Evolutionary conservation across 2,113 vertebrate species (phyloP).

Genomic region (Setophaga coronata): DNA sequence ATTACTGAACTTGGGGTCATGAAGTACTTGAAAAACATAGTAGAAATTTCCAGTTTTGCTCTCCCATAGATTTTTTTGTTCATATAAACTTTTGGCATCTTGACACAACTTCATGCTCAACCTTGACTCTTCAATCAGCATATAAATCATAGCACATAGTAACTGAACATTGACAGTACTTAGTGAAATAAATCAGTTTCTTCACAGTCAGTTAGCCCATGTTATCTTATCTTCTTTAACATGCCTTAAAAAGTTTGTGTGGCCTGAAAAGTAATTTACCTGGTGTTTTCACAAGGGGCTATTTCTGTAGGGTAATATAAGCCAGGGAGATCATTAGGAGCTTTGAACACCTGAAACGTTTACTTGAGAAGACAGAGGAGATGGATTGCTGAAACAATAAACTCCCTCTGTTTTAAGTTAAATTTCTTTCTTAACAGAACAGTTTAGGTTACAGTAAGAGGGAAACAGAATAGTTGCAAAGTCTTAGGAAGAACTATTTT

Average conservation of each 20-base stretch:
- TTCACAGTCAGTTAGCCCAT: not conserved
- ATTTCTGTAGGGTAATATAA: not conserved
- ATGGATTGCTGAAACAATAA: not conserved
- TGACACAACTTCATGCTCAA: not conserved
- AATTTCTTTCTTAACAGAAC: conserved; percentile 25
- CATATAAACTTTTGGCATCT: not conserved
- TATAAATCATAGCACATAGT: not conserved
- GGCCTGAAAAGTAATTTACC: not conserved
- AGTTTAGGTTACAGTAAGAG: conserved; percentile 1
- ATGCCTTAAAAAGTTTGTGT: not conserved
- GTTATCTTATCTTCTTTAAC: not conserved
- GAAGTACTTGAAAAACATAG: not conserved
- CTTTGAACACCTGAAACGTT: not conserved
- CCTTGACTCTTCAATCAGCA: not conserved
- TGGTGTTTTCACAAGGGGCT: not conserved
- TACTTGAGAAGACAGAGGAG: not conserved
- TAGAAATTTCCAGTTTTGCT: not conserved
- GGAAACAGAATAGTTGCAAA: not conserved
- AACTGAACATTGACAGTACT: not conserved
- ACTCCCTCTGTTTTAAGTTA: conserved; percentile 3
- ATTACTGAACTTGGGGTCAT: not conserved
- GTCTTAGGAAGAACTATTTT: conserved; percentile 43
- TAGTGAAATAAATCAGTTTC: not conserved
- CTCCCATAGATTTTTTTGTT: not conserved
- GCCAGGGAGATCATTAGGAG: not conserved